Evolutionary conservation across 2,888 invertebrate genomes (phyloP), one percentile per base, ranked within the genome.

Genomic region (Willowsia nigromaculata): DNA sequence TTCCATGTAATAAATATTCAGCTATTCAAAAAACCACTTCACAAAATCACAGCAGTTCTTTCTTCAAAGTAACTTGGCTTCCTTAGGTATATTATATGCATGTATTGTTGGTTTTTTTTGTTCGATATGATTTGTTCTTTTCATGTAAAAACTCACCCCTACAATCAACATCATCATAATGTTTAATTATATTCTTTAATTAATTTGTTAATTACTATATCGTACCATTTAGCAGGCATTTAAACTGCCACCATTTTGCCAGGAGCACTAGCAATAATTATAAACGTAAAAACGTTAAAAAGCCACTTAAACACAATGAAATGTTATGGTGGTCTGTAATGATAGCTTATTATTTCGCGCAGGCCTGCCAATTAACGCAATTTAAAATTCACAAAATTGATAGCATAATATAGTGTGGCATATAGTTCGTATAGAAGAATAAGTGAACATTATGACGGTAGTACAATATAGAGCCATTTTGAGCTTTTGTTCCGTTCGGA

Each of bases 141-240:
- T 53, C 33, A 33, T 53, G 56, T 22, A 80, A 33, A 80, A 56
- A 18, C 9, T n/a, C 15, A 1, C 18, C 9, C 33, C 18, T 27
- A 22, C 11, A 15, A 80, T 9, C 47, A 76, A 15, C 50, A 56
- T 33, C 80, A 56, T 56, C 56, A 56, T 56, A 56, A 80, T 56
- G 15, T 33, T 80, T 80, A 80, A 80, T 80, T 80, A 80, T 80
- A 56, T 56, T 33, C 56, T 56, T 71, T 84, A 84, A 74, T 84
- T 84, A 84, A 84, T 74, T 56, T 53, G 74, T 56, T 80, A 56
- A 80, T 80, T 56, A 56, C 56, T 33, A 33, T 68, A 68, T 40
- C 68, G 18, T 37, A 37, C 62, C 33, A 30, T 68, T 68, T 68
- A 37, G 18, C 3, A 9, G 22, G 18, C 9, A 37, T 37, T 40